Evolutionary conservation across 2,888 invertebrate species (phyloP), one percentile per base, ranked within the genome.

Genomic region (Hybos culiciformis): DNA sequence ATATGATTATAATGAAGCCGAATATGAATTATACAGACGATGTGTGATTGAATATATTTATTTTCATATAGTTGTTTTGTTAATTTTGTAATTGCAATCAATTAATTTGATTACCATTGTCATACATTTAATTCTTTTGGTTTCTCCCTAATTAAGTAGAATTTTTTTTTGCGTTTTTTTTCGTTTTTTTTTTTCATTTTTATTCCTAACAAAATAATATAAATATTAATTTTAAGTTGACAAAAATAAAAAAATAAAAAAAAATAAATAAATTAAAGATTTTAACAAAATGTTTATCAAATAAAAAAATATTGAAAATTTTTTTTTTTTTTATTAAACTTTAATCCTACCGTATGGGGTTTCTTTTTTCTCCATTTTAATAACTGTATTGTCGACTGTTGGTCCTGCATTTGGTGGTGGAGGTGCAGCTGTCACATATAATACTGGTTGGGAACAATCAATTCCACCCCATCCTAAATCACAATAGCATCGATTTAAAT

Each of bases 401-500:
- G 75, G 75, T 48, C 69, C 60, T 49, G 70, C 67, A 53, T 71
- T 66, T 46, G 74, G 71, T 49, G 71, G 67, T 51, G 67, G 60
- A 50, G 72, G 69, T 39, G 78, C 77, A 31, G 80, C 79, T 40
- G 78, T 77, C 32, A 80, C 79, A 50, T 80, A 69, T 44, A 80
- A 77, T 56, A 81, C 77, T 56, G 75, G 74, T 54, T 82, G 76
- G 37, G 90, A 85, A 68, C 92, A 92, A 68, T 91, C 91, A 21
- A 80, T 73, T 36, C 90, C 90, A 37, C 78, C 78, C 86, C 85
- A 92, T 50, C 92, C 93, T 50, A 73, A 71, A 59, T 83, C 73
- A 70, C 97, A 97, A 61, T 83, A 85, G 67, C 97, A 97, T 56
- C 82, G 83, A 71, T 92, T 90, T 51, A 78, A 71, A 66, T 92